Percentiles rank a stretch among this genome's conserved stretches.
Evolutionary conservation across 2,113 vertebrate species (phyloP).

Genomic region (Burhinus bistriatus): DNA sequence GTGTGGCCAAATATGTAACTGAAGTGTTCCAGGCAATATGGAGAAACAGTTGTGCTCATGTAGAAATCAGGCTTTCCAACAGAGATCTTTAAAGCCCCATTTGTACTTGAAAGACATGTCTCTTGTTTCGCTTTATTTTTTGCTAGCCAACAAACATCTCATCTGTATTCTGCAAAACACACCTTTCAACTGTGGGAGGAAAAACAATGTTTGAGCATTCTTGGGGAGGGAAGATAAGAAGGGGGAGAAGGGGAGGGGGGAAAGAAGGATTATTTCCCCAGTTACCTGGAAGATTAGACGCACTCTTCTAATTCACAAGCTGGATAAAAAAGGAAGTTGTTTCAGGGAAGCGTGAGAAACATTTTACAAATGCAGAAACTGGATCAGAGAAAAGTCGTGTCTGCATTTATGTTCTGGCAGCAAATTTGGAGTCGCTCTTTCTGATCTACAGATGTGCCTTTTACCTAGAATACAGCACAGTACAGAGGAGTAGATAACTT

Average conservation of each 20-base stretch:
- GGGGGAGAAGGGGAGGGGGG: neutral
- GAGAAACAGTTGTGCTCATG: constrained; percentile 69
- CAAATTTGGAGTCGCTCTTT: neutral
- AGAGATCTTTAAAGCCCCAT: constrained; percentile 60
- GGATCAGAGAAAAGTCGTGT: constrained; percentile 24
- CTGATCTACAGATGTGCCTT: constrained; percentile 2
- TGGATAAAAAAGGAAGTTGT: constrained; percentile 31
- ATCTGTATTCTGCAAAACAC: constrained; percentile 68
- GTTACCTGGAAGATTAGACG: constrained; percentile 56
- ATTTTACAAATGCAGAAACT: constrained; percentile 54
- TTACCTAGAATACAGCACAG: neutral
- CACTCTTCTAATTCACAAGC: constrained; percentile 15
- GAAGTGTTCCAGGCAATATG: constrained; percentile 61
- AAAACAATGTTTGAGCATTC: constrained; percentile 23
- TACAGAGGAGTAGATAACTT: neutral
- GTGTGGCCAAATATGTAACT: constrained; percentile 51
- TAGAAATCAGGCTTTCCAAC: constrained; percentile 60
- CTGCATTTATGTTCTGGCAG: neutral
- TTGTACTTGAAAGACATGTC: constrained; percentile 62
- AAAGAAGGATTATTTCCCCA: constrained; percentile 27
- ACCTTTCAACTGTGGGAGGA: constrained; percentile 35
- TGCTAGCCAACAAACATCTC: constrained; percentile 63
- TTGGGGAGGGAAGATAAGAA: neutral
- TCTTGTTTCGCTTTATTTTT: constrained; percentile 3
- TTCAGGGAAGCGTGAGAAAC: constrained; percentile 40